A percentile compares a stretch with the other conserved stretches of the same genome.
Conservation (phyloP, 2,797 vertebrate species). For the Perdix hodgsoniae region DNA sequence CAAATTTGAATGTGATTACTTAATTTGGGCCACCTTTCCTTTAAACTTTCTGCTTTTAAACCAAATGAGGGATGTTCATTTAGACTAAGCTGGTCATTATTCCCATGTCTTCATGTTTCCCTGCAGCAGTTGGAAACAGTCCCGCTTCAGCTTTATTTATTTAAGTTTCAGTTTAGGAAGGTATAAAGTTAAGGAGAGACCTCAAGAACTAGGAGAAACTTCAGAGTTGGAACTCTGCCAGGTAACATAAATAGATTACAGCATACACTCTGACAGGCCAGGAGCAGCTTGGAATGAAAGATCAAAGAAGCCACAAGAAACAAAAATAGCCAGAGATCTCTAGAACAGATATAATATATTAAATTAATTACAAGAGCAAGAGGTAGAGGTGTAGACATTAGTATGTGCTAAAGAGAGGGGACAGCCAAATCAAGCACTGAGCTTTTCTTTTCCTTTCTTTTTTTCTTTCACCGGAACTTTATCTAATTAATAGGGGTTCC, state of each 20-base stretch:
- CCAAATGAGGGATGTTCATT: neutral
- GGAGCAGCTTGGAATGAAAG: neutral
- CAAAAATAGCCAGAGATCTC: neutral
- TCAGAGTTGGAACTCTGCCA: neutral
- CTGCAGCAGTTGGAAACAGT: neutral
- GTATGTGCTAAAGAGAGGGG: neutral
- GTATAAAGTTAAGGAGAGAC: neutral
- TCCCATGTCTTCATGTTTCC: neutral
- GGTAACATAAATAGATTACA: neutral
- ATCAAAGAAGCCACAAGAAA: neutral
- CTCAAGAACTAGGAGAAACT: neutral
- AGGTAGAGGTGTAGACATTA: neutral
- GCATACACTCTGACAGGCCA: neutral
- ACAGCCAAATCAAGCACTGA: rapidly evolving
- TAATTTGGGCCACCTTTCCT: neutral
- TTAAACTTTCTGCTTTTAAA: neutral
- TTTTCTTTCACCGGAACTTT: neutral
- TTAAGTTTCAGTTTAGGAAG: slow-evolving; percentile 22
- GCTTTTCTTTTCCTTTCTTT: neutral
- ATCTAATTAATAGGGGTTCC: neutral
- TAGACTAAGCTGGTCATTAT: neutral
- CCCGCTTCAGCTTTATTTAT: neutral
- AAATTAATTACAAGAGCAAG: neutral
- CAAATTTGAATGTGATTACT: neutral
- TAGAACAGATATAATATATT: neutral